Evolutionary conservation across 2,113 vertebrate genomes (phyloP), one percentile per base, ranked within the genome.

Genomic region (Alexandromys fortis): DNA sequence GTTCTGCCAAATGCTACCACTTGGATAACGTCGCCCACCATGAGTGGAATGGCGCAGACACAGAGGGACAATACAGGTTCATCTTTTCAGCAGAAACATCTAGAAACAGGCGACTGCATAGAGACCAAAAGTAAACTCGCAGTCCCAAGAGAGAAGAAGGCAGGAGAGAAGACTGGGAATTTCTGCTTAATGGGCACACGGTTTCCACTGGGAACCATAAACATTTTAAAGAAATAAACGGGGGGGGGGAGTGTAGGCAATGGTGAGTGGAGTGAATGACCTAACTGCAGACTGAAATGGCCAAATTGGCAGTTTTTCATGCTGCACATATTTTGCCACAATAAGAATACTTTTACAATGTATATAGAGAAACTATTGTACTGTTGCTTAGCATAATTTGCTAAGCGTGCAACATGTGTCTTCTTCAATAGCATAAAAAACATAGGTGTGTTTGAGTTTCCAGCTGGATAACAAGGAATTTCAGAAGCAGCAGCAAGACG

Each of bases 351-450:
- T 83, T 85, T 90, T 30, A 0, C 24, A 78, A 63, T 22, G 61
- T 42, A 89, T 86, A 45, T 9, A 89, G 12, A 26, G 30, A 73
- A 73, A 73, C 67, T 47, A 58, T 92, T 72, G 35, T 65, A 7
- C 47, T 87, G 2, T 90, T 72, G 4, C 47, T 89, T 93, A 70
- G 65, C 49, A 87, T 93, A 94, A n/a, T 81, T 92, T 82, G 14
- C 47, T 35, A 92, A 13, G 8, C 3, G 76, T 33, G 4, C 16
- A 77, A 2, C n/a, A 35, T 33, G 63, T 68, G 19, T 63, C 85
- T 97, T 95, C 38, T 67, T 61, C 68, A 77, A 55, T 7, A 73
- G 10, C 35, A 78, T 26, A 76, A 47, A 94, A 94, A 77, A 86
- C 35, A 94, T 11, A 90, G 87, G 9, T 5, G 42, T 30, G 33